These are phyloP conservation scores for Styela clava DNA, from an alignment of 23 tunicate species.

Conservation along the genomic window DNA sequence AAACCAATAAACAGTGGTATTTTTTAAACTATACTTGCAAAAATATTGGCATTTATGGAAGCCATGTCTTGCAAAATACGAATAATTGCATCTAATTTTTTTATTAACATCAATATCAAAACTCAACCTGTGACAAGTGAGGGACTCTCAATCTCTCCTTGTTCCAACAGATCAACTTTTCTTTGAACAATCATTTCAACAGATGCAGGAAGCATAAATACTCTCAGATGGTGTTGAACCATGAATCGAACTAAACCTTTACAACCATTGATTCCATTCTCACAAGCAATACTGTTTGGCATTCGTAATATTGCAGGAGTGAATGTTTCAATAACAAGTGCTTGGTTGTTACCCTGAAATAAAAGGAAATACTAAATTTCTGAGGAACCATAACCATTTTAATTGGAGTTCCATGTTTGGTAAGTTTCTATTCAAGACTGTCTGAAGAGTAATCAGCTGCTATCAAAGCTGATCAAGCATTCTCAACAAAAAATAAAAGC, in stretches of 20 bases:
- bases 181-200: slow-evolving; percentile 29
- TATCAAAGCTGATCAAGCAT: no score
- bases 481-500: no score
- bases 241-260: slow-evolving; percentile 45
- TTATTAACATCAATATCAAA: no score
- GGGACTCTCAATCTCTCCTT: slow-evolving; percentile 62
- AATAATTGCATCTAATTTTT: no score
- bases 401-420: background rate
- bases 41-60: no score
- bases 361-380: background rate
- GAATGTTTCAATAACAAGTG: slow-evolving; percentile 45
- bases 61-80: no score
- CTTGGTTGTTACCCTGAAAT: slow-evolving; percentile 45
- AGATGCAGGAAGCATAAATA: slow-evolving; percentile 43
- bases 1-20: no score
- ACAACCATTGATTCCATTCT: slow-evolving; percentile 24
- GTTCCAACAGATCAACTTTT: slow-evolving; percentile 45
- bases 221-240: slow-evolving; percentile 36
- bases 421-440: no score
- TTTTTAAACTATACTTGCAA: no score
- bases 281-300: background rate
- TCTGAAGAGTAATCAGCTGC: no score
- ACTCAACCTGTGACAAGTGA: slow-evolving; percentile 44
- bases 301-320: slow-evolving; percentile 37
- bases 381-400: background rate